Percentiles rank a stretch among this genome's conserved stretches.
Conservation (phyloP, 2,113 vertebrate species). For the Muntiacus muntjak region DNA sequence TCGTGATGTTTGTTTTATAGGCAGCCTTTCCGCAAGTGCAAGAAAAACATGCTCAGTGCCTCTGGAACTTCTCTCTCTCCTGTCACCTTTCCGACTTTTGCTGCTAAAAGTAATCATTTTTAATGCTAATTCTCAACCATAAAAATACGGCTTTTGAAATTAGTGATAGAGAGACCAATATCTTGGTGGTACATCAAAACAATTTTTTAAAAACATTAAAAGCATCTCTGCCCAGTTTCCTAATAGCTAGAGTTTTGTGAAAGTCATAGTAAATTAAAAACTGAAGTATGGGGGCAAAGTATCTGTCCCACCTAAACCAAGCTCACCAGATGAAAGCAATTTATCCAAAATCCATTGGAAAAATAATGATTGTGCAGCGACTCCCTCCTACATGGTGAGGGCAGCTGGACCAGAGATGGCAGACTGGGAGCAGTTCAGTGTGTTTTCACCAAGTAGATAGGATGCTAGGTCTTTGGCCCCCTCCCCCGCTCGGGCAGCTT, state of each 20-base stretch:
- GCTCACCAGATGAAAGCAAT: not conserved
- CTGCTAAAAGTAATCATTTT: conserved; percentile 72
- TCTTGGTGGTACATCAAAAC: conserved; percentile 60
- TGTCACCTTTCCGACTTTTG: conserved; percentile 62
- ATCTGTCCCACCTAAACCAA: not conserved
- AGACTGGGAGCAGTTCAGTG: fast-evolving
- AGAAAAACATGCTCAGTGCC: not conserved
- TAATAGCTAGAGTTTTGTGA: conserved; percentile 7
- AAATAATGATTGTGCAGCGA: not conserved
- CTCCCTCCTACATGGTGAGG: not conserved
- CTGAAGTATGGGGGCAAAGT: not conserved
- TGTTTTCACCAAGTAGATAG: not conserved
- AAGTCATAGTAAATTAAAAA: not conserved
- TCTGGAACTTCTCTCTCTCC: conserved; percentile 32
- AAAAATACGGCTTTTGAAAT: conserved; percentile 66
- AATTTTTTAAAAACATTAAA: not conserved
- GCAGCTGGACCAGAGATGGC: not conserved
- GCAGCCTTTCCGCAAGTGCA: conserved; percentile 46
- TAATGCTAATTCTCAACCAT: conserved; percentile 69
- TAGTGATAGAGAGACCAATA: conserved; percentile 28
- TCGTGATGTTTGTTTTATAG: conserved; percentile 25
- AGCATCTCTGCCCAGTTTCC: conserved; percentile 26
- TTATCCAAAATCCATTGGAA: not conserved
- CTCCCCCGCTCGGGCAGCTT: not conserved
- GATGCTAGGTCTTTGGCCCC: not conserved